phyloP scores from a whole-genome alignment of 2,113 vertebrate genomes.

The Arothron firmamentum region DNA sequence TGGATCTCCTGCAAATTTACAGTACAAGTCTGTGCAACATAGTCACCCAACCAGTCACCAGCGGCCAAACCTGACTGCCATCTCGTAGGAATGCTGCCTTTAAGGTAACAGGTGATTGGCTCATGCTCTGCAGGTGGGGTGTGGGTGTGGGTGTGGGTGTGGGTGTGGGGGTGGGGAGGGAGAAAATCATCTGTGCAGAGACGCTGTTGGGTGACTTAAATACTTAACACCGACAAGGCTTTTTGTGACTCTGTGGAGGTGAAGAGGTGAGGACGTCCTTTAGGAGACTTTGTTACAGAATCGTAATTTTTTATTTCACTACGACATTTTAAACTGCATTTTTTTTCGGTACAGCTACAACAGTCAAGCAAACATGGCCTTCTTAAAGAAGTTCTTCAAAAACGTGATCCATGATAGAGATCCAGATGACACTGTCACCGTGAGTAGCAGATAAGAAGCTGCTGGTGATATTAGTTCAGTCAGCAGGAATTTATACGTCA shows the following conservation, averaged over 20 bases:
- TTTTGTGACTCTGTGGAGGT: too few species aligned
- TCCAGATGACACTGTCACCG: conserved; percentile 12
- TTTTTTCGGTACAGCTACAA: not conserved
- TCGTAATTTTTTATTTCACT: too few species aligned
- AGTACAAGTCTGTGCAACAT: conserved; percentile 9
- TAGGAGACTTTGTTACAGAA: too few species aligned
- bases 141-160: not conserved
- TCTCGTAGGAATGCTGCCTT: conserved; percentile 22
- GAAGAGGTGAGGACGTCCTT: too few species aligned
- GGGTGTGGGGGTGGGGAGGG: not conserved
- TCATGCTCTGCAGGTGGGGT: conserved; percentile 27
- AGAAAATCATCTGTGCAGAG: conserved; percentile 41
- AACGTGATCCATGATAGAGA: conserved; percentile 37
- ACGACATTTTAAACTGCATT: not conserved
- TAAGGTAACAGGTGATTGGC: conserved; percentile 35
- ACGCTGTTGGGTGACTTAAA: conserved; percentile 9
- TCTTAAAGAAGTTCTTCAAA: conserved; percentile 52
- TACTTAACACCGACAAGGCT: not conserved
- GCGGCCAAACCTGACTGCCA: conserved; percentile 3
- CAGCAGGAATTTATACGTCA: too few species aligned
- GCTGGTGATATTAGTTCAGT: not conserved
- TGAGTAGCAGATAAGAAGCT: conserved; percentile 25
- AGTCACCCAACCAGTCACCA: conserved; percentile 36
- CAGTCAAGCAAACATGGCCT: conserved; percentile 40
- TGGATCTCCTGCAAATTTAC: not conserved